These are phyloP conservation scores for Polypterus bichir DNA, from an alignment of 2,113 vertebrate species.

Conservation along the genomic window DNA sequence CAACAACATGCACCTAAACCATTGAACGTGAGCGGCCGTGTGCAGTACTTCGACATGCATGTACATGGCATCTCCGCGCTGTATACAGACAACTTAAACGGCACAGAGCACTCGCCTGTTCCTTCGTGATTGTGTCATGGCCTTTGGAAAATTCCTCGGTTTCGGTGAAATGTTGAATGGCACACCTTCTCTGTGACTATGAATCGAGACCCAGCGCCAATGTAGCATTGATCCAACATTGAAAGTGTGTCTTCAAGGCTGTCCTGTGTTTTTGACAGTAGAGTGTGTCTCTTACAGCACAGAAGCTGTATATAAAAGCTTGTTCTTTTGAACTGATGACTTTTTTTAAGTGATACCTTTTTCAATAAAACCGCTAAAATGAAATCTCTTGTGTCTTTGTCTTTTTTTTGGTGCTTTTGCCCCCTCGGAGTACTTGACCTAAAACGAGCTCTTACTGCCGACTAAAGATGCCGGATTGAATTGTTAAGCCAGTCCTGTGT, in stretches of 20 bases:
- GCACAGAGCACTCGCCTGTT: too few relatives aligned
- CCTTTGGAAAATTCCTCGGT: slow-evolving; percentile 34
- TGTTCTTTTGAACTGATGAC: slow-evolving; percentile 48
- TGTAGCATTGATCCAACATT: slow-evolving; percentile 73
- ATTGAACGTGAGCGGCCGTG: too few relatives aligned
- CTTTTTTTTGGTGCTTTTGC: background rate
- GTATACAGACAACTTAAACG: too few relatives aligned
- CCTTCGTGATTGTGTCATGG: too few relatives aligned
- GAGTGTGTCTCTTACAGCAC: slow-evolving; percentile 41
- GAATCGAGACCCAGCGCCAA: slow-evolving; percentile 64
- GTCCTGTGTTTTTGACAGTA: slow-evolving; percentile 58
- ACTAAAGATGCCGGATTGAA: too few relatives aligned
- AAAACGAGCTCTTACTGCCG: too few relatives aligned
- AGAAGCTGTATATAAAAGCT: slow-evolving; percentile 59
- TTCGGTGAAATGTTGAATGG: slow-evolving; percentile 50
- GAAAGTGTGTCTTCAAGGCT: slow-evolving; percentile 67
- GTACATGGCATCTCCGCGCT: too few relatives aligned
- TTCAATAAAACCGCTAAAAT: slow-evolving; percentile 59
- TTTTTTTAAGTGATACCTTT: slow-evolving; percentile 57
- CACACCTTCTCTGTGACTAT: slow-evolving; percentile 62
- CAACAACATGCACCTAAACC: too few relatives aligned
- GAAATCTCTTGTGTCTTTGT: slow-evolving; percentile 13
- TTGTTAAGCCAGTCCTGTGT: too few relatives aligned
- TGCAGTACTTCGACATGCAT: too few relatives aligned
- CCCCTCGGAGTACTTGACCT: too few relatives aligned